These are phyloP conservation scores for Ascaphus truei DNA, from an alignment of 2,113 vertebrate genomes.

Conservation along the genomic window DNA sequence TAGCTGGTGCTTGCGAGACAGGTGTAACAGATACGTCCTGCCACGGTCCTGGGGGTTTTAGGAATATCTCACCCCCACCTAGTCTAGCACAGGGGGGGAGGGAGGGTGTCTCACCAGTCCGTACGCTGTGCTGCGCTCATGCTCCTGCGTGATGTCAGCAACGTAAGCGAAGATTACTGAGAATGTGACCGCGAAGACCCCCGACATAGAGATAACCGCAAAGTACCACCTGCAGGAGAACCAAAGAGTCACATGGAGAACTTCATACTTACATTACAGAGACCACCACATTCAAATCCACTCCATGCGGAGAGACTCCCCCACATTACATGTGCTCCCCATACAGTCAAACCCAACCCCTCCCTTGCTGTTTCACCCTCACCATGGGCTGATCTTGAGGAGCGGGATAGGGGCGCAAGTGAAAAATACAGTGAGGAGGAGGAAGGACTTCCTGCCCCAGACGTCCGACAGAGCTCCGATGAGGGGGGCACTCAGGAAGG, in stretches of 20 bases:
- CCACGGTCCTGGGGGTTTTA: too few species aligned
- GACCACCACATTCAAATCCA: too few species aligned
- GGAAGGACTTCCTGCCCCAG: slow-evolving; percentile 95
- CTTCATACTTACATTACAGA: too few species aligned
- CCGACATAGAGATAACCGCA: slow-evolving; percentile 89
- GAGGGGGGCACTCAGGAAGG: slow-evolving; percentile 91
- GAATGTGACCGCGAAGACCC: slow-evolving; percentile 87
- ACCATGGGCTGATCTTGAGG: slow-evolving; percentile 96
- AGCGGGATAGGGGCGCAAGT: slow-evolving; percentile 93
- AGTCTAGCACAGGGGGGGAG: too few species aligned
- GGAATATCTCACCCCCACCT: too few species aligned
- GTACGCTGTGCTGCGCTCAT: slow-evolving; percentile 85
- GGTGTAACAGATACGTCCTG: too few species aligned
- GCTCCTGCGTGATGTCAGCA: slow-evolving; percentile 86
- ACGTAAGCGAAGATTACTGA: slow-evolving; percentile 89
- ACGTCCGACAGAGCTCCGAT: slow-evolving; percentile 94
- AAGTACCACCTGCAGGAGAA: slow-evolving; percentile 82
- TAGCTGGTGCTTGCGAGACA: too few species aligned
- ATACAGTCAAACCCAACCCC: too few species aligned
- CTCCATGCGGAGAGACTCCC: too few species aligned
- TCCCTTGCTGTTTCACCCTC: slow-evolving; percentile 51
- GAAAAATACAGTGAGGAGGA: slow-evolving; percentile 93
- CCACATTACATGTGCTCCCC: too few species aligned
- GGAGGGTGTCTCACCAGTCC: slow-evolving; percentile 83
- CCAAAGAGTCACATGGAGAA: not conserved